Evolutionary conservation across 1,140 invertebrate species (phyloP).

Genomic region (Stegodyphus dumicola): DNA sequence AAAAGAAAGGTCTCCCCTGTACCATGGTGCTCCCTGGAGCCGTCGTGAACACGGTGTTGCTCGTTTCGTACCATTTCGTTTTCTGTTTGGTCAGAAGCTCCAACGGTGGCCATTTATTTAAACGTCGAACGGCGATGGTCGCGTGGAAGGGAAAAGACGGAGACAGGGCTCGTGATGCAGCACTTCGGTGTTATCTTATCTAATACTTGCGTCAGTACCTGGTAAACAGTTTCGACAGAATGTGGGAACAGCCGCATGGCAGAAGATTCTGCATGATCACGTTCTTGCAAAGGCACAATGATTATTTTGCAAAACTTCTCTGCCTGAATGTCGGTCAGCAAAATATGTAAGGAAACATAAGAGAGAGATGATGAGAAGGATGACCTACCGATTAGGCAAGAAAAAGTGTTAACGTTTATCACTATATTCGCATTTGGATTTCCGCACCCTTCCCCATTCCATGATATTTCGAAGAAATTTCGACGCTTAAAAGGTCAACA

Average conservation of each 20-base stretch:
- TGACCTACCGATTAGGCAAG: too few relatives aligned
- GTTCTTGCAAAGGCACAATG: neutral
- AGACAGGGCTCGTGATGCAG: conserved; percentile 2
- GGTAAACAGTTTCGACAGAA: neutral
- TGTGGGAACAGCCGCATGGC: neutral
- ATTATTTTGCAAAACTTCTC: too few relatives aligned
- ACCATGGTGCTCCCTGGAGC: conserved; percentile 57
- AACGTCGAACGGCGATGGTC: neutral
- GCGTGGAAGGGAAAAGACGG: neutral
- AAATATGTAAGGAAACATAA: too few relatives aligned
- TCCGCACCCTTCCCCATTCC: too few relatives aligned
- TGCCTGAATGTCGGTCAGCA: too few relatives aligned
- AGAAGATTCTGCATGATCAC: conserved; percentile 1
- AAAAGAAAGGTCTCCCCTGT: conserved; percentile 83
- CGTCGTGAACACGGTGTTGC: conserved; percentile 22
- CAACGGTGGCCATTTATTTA: conserved; percentile 9
- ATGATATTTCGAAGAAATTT: too few relatives aligned
- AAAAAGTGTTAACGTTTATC: too few relatives aligned
- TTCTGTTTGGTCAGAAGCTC: conserved; percentile 32
- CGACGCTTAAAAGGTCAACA: too few relatives aligned
- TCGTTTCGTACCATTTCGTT: conserved; percentile 45
- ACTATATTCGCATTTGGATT: too few relatives aligned
- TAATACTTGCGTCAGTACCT: neutral
- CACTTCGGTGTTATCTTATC: conserved; percentile 12
- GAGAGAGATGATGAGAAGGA: too few relatives aligned